Percentiles rank a stretch among this genome's conserved stretches.
Evolutionary conservation across 1,140 invertebrate genomes (phyloP).

Genomic region (Leptinotarsa lineolata): DNA sequence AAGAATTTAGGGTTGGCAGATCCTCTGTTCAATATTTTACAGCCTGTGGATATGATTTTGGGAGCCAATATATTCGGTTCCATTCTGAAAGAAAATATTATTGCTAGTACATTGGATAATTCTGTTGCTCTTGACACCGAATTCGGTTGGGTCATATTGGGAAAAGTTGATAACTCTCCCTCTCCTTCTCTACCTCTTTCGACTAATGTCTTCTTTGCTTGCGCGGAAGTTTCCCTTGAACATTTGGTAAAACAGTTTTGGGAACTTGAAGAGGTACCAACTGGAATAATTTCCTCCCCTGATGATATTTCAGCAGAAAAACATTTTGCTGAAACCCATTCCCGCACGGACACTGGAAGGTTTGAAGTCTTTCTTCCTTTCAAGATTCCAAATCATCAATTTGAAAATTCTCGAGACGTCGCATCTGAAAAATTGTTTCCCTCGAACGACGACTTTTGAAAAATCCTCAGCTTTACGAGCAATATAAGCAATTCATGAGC

Average conservation of each 20-base stretch:
- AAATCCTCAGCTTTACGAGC: not conserved
- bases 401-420: not conserved
- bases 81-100: too few relatives aligned
- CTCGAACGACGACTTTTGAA: not conserved
- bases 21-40: too few relatives aligned
- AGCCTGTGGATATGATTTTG: too few relatives aligned
- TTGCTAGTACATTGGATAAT: too few relatives aligned
- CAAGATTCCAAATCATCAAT: not conserved
- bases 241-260: not conserved
- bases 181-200: not conserved
- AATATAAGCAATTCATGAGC: not conserved
- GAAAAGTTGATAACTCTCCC: not conserved
- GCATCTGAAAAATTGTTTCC: not conserved
- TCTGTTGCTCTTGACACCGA: too few relatives aligned
- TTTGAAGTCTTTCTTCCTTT: too few relatives aligned
- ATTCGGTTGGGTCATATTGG: not conserved
- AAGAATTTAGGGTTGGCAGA: too few relatives aligned
- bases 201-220: not conserved
- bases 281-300: not conserved
- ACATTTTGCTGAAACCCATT: not conserved
- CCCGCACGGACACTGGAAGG: conserved; percentile 29
- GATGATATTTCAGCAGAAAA: not conserved
- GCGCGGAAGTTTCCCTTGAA: not conserved
- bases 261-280: not conserved
- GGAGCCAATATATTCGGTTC: too few relatives aligned